These are phyloP conservation scores for Cyanocitta stelleri DNA, from an alignment of 2,113 vertebrate genomes.

Conservation along the genomic window DNA sequence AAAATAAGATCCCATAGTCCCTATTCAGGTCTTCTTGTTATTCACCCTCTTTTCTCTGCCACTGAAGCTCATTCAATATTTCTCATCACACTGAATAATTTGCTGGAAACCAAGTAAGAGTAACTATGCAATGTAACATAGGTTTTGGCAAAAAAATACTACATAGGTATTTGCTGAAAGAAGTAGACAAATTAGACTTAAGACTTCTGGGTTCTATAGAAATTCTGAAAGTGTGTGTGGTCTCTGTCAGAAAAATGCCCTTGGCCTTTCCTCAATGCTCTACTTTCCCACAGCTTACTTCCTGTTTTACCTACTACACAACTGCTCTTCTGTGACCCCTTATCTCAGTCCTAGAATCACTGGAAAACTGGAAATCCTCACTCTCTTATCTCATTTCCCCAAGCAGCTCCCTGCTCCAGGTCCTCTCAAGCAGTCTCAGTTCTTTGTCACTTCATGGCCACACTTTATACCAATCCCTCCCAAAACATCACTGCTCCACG, in stretches of 20 bases:
- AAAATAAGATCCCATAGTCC: neutral
- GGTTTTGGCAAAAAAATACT: neutral
- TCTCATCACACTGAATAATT: neutral
- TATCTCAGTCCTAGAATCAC: neutral
- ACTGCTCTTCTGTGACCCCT: neutral
- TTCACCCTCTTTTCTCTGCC: neutral
- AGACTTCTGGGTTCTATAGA: neutral
- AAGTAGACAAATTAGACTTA: neutral
- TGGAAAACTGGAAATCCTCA: neutral
- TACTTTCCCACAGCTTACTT: neutral
- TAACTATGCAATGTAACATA: neutral
- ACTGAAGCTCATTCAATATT: neutral
- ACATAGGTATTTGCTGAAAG: neutral
- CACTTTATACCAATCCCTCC: neutral
- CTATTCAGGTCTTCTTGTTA: neutral
- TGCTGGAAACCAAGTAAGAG: neutral
- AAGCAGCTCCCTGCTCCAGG: neutral
- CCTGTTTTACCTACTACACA: neutral
- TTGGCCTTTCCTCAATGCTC: neutral
- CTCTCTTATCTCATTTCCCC: neutral
- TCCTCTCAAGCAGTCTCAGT: neutral
- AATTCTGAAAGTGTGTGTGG: neutral
- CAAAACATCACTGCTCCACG: neutral
- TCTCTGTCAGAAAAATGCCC: neutral
- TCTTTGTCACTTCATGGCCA: neutral